phyloP scores from a whole-genome alignment of 2,113 vertebrate genomes.

The Noturus placidus region DNA sequence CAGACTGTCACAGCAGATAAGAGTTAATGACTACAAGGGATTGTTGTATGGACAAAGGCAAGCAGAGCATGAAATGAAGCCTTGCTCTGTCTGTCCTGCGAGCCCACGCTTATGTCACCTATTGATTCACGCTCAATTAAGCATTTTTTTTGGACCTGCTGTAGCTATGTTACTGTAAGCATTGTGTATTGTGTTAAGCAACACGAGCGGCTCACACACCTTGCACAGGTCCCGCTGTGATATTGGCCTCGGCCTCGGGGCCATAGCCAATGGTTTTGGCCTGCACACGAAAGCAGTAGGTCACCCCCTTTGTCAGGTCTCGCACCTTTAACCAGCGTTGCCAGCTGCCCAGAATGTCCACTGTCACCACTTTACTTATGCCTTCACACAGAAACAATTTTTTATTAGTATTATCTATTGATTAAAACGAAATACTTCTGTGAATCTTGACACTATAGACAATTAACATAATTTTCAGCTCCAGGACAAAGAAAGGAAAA shows the following conservation, averaged over 20 bases:
- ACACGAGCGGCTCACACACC: slow-evolving; percentile 70
- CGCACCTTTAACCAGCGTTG: slow-evolving; percentile 92
- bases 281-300: slow-evolving; percentile 87
- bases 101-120: slow-evolving; percentile 32
- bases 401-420: slow-evolving; percentile 24
- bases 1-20: background rate
- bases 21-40: background rate
- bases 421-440: slow-evolving; percentile 27
- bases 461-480: slow-evolving; percentile 43
- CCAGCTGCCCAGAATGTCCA: slow-evolving; percentile 90
- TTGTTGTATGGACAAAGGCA: slow-evolving; percentile 2
- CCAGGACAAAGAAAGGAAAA: slow-evolving; percentile 27
- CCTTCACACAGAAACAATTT: slow-evolving; percentile 66
- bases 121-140: slow-evolving; percentile 48
- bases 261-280: slow-evolving; percentile 88
- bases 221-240: slow-evolving; percentile 86
- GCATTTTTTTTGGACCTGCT: slow-evolving; percentile 39
- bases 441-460: slow-evolving; percentile 29
- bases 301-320: slow-evolving; percentile 85
- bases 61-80: slow-evolving; percentile 22
- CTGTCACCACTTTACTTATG: slow-evolving; percentile 92
- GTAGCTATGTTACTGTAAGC: slow-evolving; percentile 22
- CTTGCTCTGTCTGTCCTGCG: background rate
- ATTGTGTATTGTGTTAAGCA: slow-evolving; percentile 33
- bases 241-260: slow-evolving; percentile 81